A percentile compares a stretch with the other conserved stretches of the same genome.
phyloP scores from a whole-genome alignment of 2,888 invertebrate genomes.

The Elaeidobius kamerunicus region DNA sequence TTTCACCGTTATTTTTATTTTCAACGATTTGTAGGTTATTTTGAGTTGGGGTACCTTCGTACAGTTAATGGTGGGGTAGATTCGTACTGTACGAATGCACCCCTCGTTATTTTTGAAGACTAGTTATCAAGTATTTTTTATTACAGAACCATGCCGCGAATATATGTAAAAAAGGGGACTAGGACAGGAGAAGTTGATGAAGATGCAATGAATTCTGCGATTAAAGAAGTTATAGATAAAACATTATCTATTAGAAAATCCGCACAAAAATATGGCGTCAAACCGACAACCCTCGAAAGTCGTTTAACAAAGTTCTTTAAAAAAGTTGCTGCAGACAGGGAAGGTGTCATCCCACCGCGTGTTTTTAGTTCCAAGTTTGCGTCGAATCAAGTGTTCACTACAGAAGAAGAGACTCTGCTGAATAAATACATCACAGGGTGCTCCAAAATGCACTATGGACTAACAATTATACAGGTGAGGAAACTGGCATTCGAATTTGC shows the following conservation, averaged over 20 bases:
- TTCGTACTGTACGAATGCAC: too few relatives aligned
- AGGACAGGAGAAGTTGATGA: not conserved
- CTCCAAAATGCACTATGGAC: slow-evolving; percentile 23
- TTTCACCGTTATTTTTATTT: too few relatives aligned
- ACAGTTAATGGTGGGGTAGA: too few relatives aligned
- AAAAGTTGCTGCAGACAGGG: too few relatives aligned
- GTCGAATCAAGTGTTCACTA: slow-evolving; percentile 2
- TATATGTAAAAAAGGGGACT: too few relatives aligned
- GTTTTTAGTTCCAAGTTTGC: not conserved
- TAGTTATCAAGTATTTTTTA: too few relatives aligned
- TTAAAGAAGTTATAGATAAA: not conserved
- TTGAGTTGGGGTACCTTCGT: too few relatives aligned
- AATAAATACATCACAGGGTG: slow-evolving; percentile 24
- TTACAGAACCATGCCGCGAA: too few relatives aligned
- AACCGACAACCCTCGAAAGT: not conserved
- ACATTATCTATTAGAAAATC: not conserved
- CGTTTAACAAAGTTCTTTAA: not conserved
- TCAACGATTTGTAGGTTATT: too few relatives aligned
- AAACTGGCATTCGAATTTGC: slow-evolving; percentile 16
- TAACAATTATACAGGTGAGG: slow-evolving; percentile 6
- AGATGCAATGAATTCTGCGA: not conserved
- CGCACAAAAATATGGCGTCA: not conserved
- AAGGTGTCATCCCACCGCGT: too few relatives aligned
- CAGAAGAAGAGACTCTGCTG: slow-evolving; percentile 14
- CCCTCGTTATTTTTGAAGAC: too few relatives aligned